These are phyloP conservation scores for Scaptomyza montana DNA, from an alignment of 1,140 invertebrate genomes.

Conservation along the genomic window DNA sequence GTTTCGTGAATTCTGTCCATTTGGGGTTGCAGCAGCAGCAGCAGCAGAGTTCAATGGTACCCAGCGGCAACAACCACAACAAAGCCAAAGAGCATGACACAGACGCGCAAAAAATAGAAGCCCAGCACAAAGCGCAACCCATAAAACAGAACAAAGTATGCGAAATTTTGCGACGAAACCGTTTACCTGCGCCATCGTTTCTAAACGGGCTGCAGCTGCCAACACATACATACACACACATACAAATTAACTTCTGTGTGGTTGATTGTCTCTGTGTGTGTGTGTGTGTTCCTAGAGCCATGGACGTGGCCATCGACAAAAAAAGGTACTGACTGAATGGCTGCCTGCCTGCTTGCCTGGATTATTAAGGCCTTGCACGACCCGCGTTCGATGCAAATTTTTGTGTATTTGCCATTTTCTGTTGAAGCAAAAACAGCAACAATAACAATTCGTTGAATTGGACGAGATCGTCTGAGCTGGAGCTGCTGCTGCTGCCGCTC, in stretches of 20 bases:
- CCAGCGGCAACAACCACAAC: constrained; percentile 48
- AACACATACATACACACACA: constrained; percentile 24
- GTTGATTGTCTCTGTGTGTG: background rate
- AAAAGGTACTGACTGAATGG: constrained; percentile 10
- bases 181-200: constrained; percentile 49
- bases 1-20: constrained; percentile 51
- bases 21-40: constrained; percentile 52
- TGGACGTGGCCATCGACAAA: constrained; percentile 17
- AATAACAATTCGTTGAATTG: constrained; percentile 31
- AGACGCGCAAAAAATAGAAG: constrained; percentile 50
- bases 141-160: constrained; percentile 62
- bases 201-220: constrained; percentile 50
- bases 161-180: constrained; percentile 49
- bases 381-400: constrained; percentile 33
- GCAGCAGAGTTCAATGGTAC: constrained; percentile 77
- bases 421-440: constrained; percentile 12
- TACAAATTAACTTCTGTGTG: background rate
- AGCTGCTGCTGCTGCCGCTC: background rate
- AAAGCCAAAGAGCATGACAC: constrained; percentile 63
- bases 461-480: constrained; percentile 14
- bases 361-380: constrained; percentile 8
- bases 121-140: constrained; percentile 60
- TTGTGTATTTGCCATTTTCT: constrained; percentile 2
- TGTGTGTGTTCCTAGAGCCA: constrained; percentile 27
- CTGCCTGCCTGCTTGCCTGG: constrained; percentile 6